Evolutionary conservation across 1,140 invertebrate species (phyloP), one percentile per base, ranked within the genome.

Genomic region (Pogonomyrmex californicus): DNA sequence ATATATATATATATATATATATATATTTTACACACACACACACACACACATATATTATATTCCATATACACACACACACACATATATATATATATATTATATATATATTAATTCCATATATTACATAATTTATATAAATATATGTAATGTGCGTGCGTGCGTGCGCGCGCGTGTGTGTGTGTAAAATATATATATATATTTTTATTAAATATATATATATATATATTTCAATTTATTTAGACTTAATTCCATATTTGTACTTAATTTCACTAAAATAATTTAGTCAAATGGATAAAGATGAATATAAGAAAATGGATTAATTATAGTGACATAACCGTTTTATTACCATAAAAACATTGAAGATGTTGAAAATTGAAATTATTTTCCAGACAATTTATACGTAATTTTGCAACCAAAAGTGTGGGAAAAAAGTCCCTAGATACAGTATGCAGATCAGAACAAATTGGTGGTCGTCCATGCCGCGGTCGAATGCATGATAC

Each of bases 351-450:
- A 77, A 1, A 54, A 77, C 36, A 41, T 30, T 41, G 9, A 56
- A 56, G 17, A 14, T 10, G 49, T 0, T 47, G 5, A 4, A 1
- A 75, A 63, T 77, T 56, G 70, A 54, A 73, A 90, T 91, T 85
- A 90, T 58, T 91, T 95, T 95, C 62, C 90, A 98, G 97, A 86
- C 97, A 98, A 96, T 99, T 98, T 96, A 97, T 99, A 41, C 96
- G 98, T 56, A 96, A 96, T 70, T 96, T 96, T 70, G 97, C 98
- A 60, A 98, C 98, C 33, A 97, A 97, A 81, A 99, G 98, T 47
- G 99, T 99, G 62, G 99, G 99, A 0, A 97, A 99, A 94, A 99
- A 99, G 93, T 97, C 96, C 89, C 97, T 99, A 81, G 98, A 98
- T 30, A 96, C 97, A 49, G 96, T 96, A 12, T 99, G 98, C 96